A percentile compares a stretch with the other conserved stretches of the same genome.
phyloP scores from a whole-genome alignment of 2,113 vertebrate species.

The Mixornis gularis region DNA sequence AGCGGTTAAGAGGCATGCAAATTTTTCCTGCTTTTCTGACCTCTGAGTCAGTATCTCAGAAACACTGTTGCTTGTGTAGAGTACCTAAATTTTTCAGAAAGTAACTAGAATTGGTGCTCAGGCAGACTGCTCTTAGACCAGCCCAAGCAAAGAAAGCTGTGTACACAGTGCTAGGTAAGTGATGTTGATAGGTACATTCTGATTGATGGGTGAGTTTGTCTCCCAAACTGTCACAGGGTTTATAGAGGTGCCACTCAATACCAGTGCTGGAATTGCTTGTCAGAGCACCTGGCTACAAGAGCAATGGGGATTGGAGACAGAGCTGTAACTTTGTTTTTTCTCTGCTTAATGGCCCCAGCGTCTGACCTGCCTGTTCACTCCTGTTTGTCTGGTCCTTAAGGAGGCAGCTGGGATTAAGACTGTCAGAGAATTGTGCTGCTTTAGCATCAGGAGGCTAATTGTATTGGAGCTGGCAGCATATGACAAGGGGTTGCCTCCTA shows the following conservation, averaged over 20 bases:
- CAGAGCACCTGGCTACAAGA: conserved; percentile 73
- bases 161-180: conserved; percentile 74
- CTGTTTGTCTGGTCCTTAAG: conserved; percentile 59
- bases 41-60: neutral
- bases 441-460: conserved; percentile 28
- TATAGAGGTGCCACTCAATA: conserved; percentile 94
- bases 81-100: conserved; percentile 37
- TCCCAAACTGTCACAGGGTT: conserved; percentile 92
- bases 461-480: neutral
- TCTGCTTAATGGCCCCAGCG: conserved; percentile 65
- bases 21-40: neutral
- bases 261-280: conserved; percentile 76
- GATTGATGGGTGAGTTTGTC: conserved; percentile 90
- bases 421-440: conserved; percentile 51
- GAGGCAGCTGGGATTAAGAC: conserved; percentile 61
- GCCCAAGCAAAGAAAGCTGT: conserved; percentile 47
- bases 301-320: conserved; percentile 72
- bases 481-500: neutral
- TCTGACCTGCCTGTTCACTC: conserved; percentile 70
- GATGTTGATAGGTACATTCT: conserved; percentile 90
- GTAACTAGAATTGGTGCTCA: neutral
- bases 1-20: rapidly evolving
- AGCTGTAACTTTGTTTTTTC: conserved; percentile 79
- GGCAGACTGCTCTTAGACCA: neutral
- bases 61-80: neutral